A percentile compares a stretch with the other conserved stretches of the same genome.
Evolutionary conservation across 2,113 vertebrate genomes (phyloP).

Genomic region (Plecturocebus donacophilus): DNA sequence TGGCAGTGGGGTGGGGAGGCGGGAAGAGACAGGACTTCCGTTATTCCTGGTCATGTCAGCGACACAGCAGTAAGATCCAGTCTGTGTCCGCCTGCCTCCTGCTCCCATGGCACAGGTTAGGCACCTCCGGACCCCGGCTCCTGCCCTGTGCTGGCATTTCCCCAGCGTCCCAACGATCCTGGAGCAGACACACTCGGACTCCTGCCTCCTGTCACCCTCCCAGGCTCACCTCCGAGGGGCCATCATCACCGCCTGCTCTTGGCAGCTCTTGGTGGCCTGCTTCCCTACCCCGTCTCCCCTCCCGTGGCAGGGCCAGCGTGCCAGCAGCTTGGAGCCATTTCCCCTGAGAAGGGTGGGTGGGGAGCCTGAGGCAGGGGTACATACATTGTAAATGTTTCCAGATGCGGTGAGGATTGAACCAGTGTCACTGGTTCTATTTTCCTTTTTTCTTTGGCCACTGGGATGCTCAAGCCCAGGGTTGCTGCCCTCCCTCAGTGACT

Average conservation of each 20-base stretch:
- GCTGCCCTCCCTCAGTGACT: neutral
- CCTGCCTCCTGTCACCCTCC: neutral
- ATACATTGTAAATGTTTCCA: neutral
- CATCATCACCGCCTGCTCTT: too few relatives aligned
- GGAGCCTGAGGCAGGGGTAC: neutral
- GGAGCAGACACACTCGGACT: neutral
- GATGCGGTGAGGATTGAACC: neutral
- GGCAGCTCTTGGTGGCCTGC: neutral
- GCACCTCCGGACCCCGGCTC: neutral
- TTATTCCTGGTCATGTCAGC: neutral
- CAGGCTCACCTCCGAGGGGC: too few relatives aligned
- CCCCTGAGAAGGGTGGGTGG: too few relatives aligned
- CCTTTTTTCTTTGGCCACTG: neutral
- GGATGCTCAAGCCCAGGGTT: neutral
- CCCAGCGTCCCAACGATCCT: neutral
- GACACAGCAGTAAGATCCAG: neutral
- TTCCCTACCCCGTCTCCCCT: neutral
- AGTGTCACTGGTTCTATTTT: too few relatives aligned
- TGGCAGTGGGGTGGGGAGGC: slow-evolving; percentile 33
- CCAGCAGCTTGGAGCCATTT: neutral
- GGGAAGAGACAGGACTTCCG: neutral
- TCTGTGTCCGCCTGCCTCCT: neutral
- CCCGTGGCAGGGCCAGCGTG: neutral
- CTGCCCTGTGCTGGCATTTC: neutral
- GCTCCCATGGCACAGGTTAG: neutral